Base-by-base conservation (phyloP, 2,113 vertebrate species). In the Pluvianellus socialis region DNA sequence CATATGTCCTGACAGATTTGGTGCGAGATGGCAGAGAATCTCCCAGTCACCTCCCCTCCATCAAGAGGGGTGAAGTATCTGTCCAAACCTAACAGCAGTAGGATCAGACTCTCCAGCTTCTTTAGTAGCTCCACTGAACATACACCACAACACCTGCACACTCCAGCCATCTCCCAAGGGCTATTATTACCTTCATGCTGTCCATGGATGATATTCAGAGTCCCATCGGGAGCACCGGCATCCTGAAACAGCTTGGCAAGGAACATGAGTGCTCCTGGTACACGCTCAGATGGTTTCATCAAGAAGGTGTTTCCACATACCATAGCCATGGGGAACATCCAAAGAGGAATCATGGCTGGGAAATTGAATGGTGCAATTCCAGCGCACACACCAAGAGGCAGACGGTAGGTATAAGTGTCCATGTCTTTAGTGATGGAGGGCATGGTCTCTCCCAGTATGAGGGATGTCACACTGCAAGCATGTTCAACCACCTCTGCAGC, bases 311-410 rank as follows among this genome's bases (percentile, higher is more conserved):
- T 99, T 53, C 99, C 99, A 77, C 99, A 99, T 66, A 99, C 99
- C 99, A 99, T 98, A 68, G 98, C 99, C 99, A 99, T 98, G 42
- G 99, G 99, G 92, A 99, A 99, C 99, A 99, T 99, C 99, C 99
- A 99, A 42, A 99, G 98, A 40, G 99, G 99, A 95, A 99, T 99
- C 99, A 99, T 99, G 94, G 99, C 99, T 5, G 99, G 99, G 96
- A 99, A 99, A 96, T 99, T 99, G 97, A 99, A 99, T 0, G 99
- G 99, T 26, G 99, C 98, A 9, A 99, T 99, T 86, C 99, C 99
- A 22, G 99, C 99, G 24, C 99, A 99, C 27, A 99, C 99, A 0
- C 99, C 99, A 11, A 99, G 93, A n/a, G 99, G 99, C 93, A 99
- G 95, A 21, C 99, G 99, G 95, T 98, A 99, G 58, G 99, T 99